A percentile compares a stretch with the other conserved stretches of the same genome.
These are phyloP conservation scores for Pangasius djambal DNA, from an alignment of 2,797 vertebrate genomes.

Conservation along the genomic window DNA sequence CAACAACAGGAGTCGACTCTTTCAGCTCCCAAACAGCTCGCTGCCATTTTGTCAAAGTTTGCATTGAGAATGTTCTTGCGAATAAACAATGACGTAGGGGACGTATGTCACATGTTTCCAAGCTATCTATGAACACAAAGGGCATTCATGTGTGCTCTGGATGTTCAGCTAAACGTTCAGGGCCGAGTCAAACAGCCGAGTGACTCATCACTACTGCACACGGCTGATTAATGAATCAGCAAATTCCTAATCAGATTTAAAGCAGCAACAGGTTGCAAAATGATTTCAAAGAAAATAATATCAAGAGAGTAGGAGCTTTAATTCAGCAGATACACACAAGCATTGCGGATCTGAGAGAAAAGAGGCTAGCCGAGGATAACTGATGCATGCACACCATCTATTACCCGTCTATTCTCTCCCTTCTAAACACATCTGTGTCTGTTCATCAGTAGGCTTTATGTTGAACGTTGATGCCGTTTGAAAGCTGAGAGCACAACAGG, in stretches of 20 bases:
- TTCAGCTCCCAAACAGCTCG: background rate
- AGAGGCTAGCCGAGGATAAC: background rate
- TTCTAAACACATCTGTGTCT: background rate
- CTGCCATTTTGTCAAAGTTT: background rate
- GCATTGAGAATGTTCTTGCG: background rate
- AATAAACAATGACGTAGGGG: background rate
- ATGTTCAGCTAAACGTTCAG: background rate
- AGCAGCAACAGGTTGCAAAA: background rate
- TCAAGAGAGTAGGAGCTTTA: background rate
- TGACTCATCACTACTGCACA: background rate
- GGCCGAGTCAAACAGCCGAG: background rate
- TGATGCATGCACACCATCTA: background rate
- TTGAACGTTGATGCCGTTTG: background rate
- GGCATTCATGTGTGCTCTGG: no score
- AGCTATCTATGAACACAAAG: background rate
- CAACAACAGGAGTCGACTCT: background rate
- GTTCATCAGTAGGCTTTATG: constrained; percentile 22
- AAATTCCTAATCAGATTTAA: background rate
- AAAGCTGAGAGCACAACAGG: background rate
- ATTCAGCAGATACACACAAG: background rate
- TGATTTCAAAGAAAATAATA: background rate
- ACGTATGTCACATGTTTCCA: background rate
- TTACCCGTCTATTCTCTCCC: background rate
- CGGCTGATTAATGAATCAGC: background rate
- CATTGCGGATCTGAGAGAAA: background rate